Base-by-base conservation (phyloP, 1,140 invertebrate genomes). In the Diploscapter pachys region DNA sequence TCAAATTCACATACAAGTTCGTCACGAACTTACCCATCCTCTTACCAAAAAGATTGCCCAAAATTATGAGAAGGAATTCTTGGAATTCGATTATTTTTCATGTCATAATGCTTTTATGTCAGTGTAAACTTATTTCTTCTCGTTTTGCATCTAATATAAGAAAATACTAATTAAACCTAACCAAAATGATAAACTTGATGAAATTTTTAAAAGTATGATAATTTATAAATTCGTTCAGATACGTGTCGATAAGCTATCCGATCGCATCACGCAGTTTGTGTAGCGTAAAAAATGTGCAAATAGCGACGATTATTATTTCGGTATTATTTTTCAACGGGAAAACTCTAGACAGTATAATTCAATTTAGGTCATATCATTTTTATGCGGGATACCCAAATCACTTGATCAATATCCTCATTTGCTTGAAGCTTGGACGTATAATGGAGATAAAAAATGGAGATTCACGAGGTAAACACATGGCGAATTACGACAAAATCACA, bases 181-280 rank as follows among this genome's bases (percentile, higher is more conserved):
- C 31, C 31, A 31, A 31, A 31, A 31, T 31, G 31, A 31, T 31
- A 31, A 31, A 31, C 31, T 31, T 31, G 31, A 1, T 31, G 31
- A 1, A 31, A 31, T 31, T 31, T 31, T 31, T 31, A 31, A 31
- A 31, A 31, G 31, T 31, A 31, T 31, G 31, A 31, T 31, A 31
- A 31, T 31, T 31, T 31, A 72, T 50, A 74, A 8, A 5, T 13
- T 53, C 48, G 70, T 81, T 73, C 59, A 84, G 83, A 56, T 84
- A 84, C 69, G 79, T 84, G 13, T 84, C 83, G 50, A 84, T 84
- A 31, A 81, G 80, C 62, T 79, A 84, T 76, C 83, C 83, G 0
- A n/a, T 84, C 4, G 67, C 75, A 65, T 84, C 83, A 13, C 72
- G 84, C 11, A 72, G 73, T 11, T 11, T 82, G n/a, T 84, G 83